Percentiles rank a stretch among this genome's conserved stretches.
Evolutionary conservation across 2,797 vertebrate genomes (phyloP).

Genomic region (Acanthopagrus latus): DNA sequence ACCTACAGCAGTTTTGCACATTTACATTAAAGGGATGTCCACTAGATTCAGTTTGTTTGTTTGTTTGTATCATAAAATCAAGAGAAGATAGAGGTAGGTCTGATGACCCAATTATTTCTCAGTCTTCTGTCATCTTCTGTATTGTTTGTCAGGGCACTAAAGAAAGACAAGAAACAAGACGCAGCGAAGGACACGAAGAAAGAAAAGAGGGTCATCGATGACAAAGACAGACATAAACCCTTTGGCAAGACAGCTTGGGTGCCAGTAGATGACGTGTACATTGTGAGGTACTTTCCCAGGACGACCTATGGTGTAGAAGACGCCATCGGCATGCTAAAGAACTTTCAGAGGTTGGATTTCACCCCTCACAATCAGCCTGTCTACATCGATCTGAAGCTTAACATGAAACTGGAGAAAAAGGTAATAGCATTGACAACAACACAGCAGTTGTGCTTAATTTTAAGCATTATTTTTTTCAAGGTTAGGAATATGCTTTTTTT

Average conservation of each 20-base stretch:
- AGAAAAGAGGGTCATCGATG: slow-evolving; percentile 75
- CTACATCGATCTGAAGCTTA: slow-evolving; percentile 88
- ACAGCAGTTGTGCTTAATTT: too few relatives aligned
- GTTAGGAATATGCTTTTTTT: too few relatives aligned
- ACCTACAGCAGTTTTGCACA: background rate
- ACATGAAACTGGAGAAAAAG: slow-evolving; percentile 94
- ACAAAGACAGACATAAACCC: slow-evolving; percentile 75
- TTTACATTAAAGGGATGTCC: rapidly evolving
- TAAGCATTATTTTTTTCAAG: too few relatives aligned
- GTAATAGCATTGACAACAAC: slow-evolving; percentile 72
- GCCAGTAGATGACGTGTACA: slow-evolving; percentile 93
- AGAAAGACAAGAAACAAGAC: slow-evolving; percentile 71
- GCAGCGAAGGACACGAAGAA: slow-evolving; percentile 66
- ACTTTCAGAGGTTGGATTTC: slow-evolving; percentile 90
- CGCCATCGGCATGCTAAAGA: slow-evolving; percentile 90
- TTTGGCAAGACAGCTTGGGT: slow-evolving; percentile 80
- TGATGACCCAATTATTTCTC: slow-evolving; percentile 2
- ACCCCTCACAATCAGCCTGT: slow-evolving; percentile 86
- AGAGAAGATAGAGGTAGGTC: background rate
- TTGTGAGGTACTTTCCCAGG: slow-evolving; percentile 85
- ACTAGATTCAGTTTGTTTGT: rapidly evolving
- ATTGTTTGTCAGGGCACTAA: slow-evolving; percentile 68
- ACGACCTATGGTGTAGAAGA: slow-evolving; percentile 71
- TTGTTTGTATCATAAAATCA: background rate
- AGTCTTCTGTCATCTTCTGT: background rate